A percentile compares a stretch with the other conserved stretches of the same genome.
phyloP scores from a whole-genome alignment of 2,113 vertebrate species.

The Pagrus major region DNA sequence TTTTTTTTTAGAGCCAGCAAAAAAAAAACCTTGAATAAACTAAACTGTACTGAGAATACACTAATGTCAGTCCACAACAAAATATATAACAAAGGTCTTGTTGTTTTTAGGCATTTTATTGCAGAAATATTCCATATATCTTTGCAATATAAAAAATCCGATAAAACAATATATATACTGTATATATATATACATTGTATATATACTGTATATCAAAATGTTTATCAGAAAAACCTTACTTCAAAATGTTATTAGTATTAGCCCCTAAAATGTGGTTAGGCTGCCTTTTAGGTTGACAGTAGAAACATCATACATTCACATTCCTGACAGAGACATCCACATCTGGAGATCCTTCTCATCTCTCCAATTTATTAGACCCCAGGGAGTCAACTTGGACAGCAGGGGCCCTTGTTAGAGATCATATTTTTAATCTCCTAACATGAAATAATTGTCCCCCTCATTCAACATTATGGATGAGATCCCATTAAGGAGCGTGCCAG shows the following conservation, averaged over 20 bases:
- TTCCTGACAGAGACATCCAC: constrained; percentile 7
- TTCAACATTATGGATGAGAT: constrained; percentile 75
- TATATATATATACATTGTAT: too few species aligned
- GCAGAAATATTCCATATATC: too few species aligned
- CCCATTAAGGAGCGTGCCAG: constrained; percentile 70
- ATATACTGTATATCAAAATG: too few species aligned
- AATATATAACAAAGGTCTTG: too few species aligned
- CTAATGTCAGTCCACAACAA: too few species aligned
- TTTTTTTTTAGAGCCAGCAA: neutral
- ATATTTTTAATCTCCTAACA: constrained; percentile 71
- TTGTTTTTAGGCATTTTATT: too few species aligned
- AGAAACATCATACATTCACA: neutral
- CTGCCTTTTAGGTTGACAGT: neutral
- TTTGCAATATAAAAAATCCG: too few species aligned
- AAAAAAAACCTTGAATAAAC: too few species aligned
- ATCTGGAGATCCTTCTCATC: constrained; percentile 24
- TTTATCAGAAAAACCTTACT: neutral
- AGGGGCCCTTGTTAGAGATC: constrained; percentile 56
- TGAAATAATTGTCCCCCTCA: constrained; percentile 61
- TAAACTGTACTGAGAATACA: too few species aligned
- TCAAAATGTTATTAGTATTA: neutral
- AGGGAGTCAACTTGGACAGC: constrained; percentile 36
- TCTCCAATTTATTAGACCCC: constrained; percentile 33
- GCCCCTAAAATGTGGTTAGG: fast-evolving
- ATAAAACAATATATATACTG: too few species aligned